Evolutionary conservation across 2,888 invertebrate genomes (phyloP).

Genomic region (Tinea pellionella): DNA sequence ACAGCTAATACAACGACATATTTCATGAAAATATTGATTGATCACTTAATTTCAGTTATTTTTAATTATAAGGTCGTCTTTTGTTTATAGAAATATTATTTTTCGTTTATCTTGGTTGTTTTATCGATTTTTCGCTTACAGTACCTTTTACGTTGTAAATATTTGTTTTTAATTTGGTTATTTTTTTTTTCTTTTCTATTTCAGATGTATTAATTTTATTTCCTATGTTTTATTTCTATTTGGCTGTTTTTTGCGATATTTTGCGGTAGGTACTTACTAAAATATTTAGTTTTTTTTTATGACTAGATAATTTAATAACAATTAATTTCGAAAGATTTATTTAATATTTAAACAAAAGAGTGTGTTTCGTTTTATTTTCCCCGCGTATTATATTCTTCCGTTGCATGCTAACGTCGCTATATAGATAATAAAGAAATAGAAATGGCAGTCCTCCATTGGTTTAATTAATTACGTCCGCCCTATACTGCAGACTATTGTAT

Average conservation of each 20-base stretch:
- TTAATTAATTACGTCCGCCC: too few species aligned
- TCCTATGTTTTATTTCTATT: not conserved
- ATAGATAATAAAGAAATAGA: not conserved
- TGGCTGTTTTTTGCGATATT: not conserved
- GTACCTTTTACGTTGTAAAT: not conserved
- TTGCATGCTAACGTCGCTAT: too few species aligned
- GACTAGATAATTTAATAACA: too few species aligned
- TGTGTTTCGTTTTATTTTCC: too few species aligned
- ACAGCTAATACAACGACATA: not conserved
- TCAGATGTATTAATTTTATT: not conserved
- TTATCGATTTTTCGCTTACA: constrained; percentile 7
- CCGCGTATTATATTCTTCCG: too few species aligned
- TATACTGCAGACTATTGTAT: too few species aligned
- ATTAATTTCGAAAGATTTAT: too few species aligned
- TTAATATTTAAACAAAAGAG: too few species aligned
- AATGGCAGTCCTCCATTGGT: too few species aligned
- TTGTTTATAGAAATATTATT: too few species aligned
- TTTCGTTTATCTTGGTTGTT: not conserved
- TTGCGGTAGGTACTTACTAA: not conserved
- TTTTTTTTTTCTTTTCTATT: too few species aligned
- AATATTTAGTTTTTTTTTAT: not conserved
- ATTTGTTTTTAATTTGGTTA: not conserved
- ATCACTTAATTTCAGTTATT: not conserved
- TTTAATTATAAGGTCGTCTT: too few species aligned
- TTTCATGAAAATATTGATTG: not conserved